Evolutionary conservation across 2,113 vertebrate genomes (phyloP), one percentile per base, ranked within the genome.

Genomic region (Pteruthius melanotis): DNA sequence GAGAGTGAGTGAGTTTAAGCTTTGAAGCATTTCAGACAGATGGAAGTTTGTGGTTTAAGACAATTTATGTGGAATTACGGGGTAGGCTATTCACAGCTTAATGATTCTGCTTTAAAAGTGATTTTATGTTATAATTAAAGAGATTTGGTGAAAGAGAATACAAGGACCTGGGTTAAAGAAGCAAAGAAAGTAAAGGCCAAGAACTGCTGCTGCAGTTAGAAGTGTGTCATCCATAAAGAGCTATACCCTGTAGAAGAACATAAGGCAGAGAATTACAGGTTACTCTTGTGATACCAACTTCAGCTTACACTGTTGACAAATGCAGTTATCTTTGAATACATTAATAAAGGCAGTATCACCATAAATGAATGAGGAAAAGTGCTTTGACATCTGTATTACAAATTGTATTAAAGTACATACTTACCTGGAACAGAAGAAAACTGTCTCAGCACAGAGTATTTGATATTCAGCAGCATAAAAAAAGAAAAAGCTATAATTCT

Each of bases 11-110:
- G 72, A 90, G 80, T 82, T 94, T 83, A 87, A 93, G 89, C 91
- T 89, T 92, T 87, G 89, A 92, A 93, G 42, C 72, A 21, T 93
- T 95, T 92, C 76, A 95, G 91, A 83, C 95, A 95, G 94, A 97
- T 96, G 95, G 96, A 94, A 93, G 80, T 92, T 95, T 92, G 85
- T 92, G 83, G 92, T 52, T 96, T 91, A 96, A 92, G 94, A 90
- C 87, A 96, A 68, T 86, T 96, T 96, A 79, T 45, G 33, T 95
- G 72, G 79, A 94, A 94, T 97, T 88, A 87, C 57, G 84, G 79
- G 86, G 72, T 96, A 95, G 85, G 83, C 83, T 96, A 75, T 92
- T 94, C 95, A 95, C 83, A 96, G 94, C 86, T 92, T 96, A 91
- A 92, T 90, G 94, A 78, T 92, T 93, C 76, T 89, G 56, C 68